A percentile compares a stretch with the other conserved stretches of the same genome.
Evolutionary conservation across 2,888 invertebrate genomes (phyloP).

Genomic region (Himalopsyche anomala): DNA sequence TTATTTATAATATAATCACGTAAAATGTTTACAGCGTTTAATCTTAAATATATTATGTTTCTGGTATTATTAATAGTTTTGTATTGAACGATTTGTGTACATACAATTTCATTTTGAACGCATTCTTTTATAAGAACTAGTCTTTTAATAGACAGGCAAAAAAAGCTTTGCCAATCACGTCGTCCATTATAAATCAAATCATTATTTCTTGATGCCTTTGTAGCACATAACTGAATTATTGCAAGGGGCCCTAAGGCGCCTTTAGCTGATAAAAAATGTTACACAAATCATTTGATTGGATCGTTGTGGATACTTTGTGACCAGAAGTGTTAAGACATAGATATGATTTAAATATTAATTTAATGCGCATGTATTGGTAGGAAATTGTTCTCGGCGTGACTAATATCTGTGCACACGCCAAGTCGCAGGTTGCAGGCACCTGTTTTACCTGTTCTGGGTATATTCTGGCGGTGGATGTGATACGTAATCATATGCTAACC

Average conservation of each 20-base stretch:
- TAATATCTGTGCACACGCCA: neutral
- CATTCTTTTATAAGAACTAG: too few species aligned
- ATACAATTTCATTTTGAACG: too few species aligned
- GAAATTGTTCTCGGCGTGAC: neutral
- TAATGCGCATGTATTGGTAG: neutral
- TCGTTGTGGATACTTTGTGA: neutral
- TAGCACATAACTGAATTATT: slow-evolving; percentile 28
- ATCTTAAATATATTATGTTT: too few species aligned
- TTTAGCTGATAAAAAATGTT: neutral
- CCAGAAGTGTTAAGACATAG: slow-evolving; percentile 35
- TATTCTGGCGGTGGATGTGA: neutral
- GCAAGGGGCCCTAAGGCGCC: neutral
- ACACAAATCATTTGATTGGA: slow-evolving; percentile 8
- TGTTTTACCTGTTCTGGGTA: slow-evolving; percentile 13
- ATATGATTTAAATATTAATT: neutral
- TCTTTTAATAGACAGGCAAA: neutral
- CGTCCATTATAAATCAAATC: neutral
- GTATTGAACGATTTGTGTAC: too few species aligned
- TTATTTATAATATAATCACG: too few species aligned
- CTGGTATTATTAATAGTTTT: too few species aligned
- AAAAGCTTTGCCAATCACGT: neutral
- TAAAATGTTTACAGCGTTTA: too few species aligned
- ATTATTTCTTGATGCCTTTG: slow-evolving; percentile 14
- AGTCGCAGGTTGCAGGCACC: slow-evolving; percentile 17
- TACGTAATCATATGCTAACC: too few species aligned